Conservation (phyloP, 2,888 invertebrate species). For the Dromius quadrimaculatus region DNA sequence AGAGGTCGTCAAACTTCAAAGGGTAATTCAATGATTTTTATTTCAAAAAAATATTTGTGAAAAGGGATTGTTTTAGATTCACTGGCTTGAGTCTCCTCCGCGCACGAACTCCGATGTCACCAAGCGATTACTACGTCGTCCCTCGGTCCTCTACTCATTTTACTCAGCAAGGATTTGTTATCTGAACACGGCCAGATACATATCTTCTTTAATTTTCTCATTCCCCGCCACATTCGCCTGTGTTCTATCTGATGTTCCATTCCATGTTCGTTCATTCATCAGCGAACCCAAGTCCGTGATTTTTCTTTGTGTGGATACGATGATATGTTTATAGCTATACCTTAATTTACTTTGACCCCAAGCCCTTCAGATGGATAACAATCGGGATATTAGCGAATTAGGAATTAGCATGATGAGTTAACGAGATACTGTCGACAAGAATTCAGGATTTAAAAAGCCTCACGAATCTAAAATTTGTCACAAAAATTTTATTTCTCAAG, state of each 20-base stretch:
- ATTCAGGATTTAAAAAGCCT: neutral
- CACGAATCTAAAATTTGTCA: neutral
- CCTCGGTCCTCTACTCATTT: neutral
- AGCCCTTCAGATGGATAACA: neutral
- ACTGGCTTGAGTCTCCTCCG: conserved; percentile 10
- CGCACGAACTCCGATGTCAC: conserved; percentile 43
- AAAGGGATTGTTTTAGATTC: neutral
- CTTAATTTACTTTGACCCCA: conserved; percentile 7
- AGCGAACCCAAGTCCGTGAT: neutral
- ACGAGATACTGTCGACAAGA: neutral
- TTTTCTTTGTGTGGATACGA: neutral
- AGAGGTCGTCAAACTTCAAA: neutral
- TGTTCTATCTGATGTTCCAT: conserved; percentile 12
- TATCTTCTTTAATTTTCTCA: conserved; percentile 48
- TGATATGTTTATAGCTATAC: conserved; percentile 10
- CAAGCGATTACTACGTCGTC: conserved; percentile 33
- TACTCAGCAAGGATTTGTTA: conserved; percentile 41
- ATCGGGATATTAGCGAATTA: conserved; percentile 9
- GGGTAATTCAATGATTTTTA: too few species aligned
- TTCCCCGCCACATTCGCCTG: neutral
- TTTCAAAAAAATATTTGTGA: neutral
- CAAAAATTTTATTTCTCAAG: too few species aligned
- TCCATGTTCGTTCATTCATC: conserved; percentile 14
- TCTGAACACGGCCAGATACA: conserved; percentile 39
- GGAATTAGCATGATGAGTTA: neutral